Evolutionary conservation across 2,113 vertebrate species (phyloP).

Genomic region (Spea multiplicata): DNA sequence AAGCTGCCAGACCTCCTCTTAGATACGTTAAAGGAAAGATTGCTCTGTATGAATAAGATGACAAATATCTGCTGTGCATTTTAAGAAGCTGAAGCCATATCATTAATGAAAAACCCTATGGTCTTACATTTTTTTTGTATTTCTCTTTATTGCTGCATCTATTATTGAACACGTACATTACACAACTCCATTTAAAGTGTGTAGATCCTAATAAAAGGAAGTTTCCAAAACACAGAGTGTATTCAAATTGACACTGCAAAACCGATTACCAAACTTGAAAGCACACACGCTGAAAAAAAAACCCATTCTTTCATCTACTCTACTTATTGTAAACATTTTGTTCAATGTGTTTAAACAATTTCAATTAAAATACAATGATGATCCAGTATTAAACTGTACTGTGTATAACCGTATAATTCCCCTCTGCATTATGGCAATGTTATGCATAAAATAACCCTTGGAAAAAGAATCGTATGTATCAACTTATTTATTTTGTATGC

Average conservation of each 20-base stretch:
- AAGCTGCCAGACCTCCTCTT: no score
- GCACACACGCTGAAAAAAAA: slow-evolving; percentile 12
- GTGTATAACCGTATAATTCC: slow-evolving; percentile 44
- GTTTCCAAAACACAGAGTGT: background rate
- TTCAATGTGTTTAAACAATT: slow-evolving; percentile 34
- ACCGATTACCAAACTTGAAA: slow-evolving; percentile 15
- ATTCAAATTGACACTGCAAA: slow-evolving; percentile 18
- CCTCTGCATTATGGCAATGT: slow-evolving; percentile 45
- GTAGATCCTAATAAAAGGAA: background rate
- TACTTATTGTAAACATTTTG: slow-evolving; percentile 43
- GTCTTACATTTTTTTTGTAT: no score
- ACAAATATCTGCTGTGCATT: no score
- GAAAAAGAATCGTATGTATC: slow-evolving; percentile 45
- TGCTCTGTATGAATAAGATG: no score
- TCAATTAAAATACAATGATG: slow-evolving; percentile 49
- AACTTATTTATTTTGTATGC: background rate
- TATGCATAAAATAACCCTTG: slow-evolving; percentile 52
- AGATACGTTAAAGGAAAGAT: no score
- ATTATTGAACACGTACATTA: slow-evolving; percentile 14
- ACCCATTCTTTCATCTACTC: slow-evolving; percentile 15
- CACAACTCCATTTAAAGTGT: background rate
- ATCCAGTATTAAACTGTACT: slow-evolving; percentile 49
- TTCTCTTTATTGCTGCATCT: background rate
- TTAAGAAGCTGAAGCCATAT: no score
- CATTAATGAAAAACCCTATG: no score